Evolutionary conservation across 2,797 vertebrate species (phyloP).

Genomic region (Ceryle rudis): DNA sequence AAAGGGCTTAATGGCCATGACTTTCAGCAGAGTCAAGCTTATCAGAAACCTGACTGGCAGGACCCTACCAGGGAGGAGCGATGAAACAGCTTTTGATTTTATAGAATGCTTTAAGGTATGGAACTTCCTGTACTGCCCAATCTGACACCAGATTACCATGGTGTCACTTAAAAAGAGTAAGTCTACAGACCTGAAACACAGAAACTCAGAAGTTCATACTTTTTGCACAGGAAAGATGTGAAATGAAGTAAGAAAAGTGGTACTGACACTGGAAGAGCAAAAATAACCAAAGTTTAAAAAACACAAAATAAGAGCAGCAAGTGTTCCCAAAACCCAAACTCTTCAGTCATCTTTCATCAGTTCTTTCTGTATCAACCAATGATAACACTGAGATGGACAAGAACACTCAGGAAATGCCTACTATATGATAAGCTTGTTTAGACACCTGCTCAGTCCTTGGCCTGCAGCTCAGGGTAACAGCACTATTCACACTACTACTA

Average conservation of each 20-base stretch:
- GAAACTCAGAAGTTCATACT: background rate
- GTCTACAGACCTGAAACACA: background rate
- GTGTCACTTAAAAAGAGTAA: background rate
- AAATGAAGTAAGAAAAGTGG: background rate
- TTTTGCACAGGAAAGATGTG: background rate
- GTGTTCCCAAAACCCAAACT: background rate
- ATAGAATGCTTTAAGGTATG: background rate
- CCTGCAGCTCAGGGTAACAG: background rate
- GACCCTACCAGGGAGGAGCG: accelerated
- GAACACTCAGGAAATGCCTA: background rate
- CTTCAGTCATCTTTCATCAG: background rate
- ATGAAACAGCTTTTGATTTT: background rate
- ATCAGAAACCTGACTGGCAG: background rate
- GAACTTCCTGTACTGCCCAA: background rate
- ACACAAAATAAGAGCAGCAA: background rate
- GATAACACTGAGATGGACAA: background rate
- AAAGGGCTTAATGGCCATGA: background rate
- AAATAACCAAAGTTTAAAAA: background rate
- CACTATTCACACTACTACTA: background rate
- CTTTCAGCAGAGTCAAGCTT: background rate
- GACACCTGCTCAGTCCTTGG: background rate
- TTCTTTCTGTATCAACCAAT: background rate
- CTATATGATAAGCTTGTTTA: background rate
- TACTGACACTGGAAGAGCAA: background rate
- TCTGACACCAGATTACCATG: background rate